Base-by-base conservation (phyloP, 1,140 invertebrate genomes). In the Danaus melanippus region DNA sequence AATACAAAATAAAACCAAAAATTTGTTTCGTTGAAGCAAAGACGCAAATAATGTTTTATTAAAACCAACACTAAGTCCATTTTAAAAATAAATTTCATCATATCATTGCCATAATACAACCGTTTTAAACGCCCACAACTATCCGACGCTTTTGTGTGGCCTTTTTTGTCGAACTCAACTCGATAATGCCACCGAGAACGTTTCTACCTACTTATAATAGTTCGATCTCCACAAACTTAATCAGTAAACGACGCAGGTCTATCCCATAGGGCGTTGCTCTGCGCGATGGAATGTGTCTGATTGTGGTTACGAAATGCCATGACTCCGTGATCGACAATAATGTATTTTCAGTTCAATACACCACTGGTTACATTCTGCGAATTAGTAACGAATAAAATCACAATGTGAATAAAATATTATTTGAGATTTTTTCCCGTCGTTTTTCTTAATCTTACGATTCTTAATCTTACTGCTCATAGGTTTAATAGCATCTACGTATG, bases 261-360 rank as follows among this genome's bases (percentile, higher is more conserved):
- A 72, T 75, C 60, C 62, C 57, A 53, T 59, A 67, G 79, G 82
- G 76, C 82, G 71, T 79, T 85, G 82, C 78, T 79, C 79, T 60
- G 67, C 60, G 67, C 76, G 71, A 69, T 72, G 81, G 82, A 83
- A 85, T 85, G 79, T 58, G 70, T 70, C 76, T 71, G 79, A 80
- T 76, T 74, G 76, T 76, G 70, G 70, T 85, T 80, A 78, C 77
- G 79, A 83, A 83, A 85, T 76, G 66, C 74, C 74, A 67, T 79
- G 74, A 72, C 79, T 81, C 60, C 62, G 58, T 74, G 72, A 79
- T 77, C 70, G 62, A 60, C 66, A 68, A 66, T 72, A 69, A 63
- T 60, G 73, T 55, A 55, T 71, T 64, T 71, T 59, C 46, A 69
- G 54, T 64, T 60, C 60, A 75, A 71, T 73, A 70, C 58, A 62